Conservation (phyloP, 2,888 invertebrate species). For the Mayetiola destructor region DNA sequence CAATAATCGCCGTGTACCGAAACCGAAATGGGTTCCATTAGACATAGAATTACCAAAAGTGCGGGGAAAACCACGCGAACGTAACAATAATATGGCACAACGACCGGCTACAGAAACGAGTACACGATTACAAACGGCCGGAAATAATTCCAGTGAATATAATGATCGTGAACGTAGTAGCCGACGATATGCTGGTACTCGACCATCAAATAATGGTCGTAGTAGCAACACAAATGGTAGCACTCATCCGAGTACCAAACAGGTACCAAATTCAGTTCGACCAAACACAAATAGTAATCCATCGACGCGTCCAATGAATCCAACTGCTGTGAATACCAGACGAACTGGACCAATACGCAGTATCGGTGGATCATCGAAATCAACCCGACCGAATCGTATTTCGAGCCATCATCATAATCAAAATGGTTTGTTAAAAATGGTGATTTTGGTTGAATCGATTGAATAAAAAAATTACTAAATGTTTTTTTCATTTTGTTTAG, state of each 20-base stretch:
- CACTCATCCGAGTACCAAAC: not conserved
- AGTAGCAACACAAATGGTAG: not conserved
- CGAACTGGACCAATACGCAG: not conserved
- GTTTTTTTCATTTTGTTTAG: no score
- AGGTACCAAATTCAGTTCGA: not conserved
- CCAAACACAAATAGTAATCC: not conserved
- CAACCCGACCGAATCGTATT: not conserved
- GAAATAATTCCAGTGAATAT: slow-evolving; percentile 13
- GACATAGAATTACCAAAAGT: slow-evolving; percentile 65
- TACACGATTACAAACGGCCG: no score
- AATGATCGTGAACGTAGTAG: slow-evolving; percentile 21
- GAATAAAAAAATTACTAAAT: no score
- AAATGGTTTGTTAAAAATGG: not conserved
- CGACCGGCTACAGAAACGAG: slow-evolving; percentile 11
- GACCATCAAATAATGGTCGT: not conserved
- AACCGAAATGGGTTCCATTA: slow-evolving; percentile 82
- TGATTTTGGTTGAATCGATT: not conserved
- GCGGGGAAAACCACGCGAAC: slow-evolving; percentile 29
- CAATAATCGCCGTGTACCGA: slow-evolving; percentile 27
- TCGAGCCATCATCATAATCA: not conserved
- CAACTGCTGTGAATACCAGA: not conserved
- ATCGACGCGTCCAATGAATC: not conserved
- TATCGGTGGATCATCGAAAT: slow-evolving; percentile 1
- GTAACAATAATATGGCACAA: slow-evolving; percentile 8
- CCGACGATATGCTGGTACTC: no score